Evolutionary conservation across 2,113 vertebrate genomes (phyloP), one percentile per base, ranked within the genome.

Genomic region (Psettodes erumei): DNA sequence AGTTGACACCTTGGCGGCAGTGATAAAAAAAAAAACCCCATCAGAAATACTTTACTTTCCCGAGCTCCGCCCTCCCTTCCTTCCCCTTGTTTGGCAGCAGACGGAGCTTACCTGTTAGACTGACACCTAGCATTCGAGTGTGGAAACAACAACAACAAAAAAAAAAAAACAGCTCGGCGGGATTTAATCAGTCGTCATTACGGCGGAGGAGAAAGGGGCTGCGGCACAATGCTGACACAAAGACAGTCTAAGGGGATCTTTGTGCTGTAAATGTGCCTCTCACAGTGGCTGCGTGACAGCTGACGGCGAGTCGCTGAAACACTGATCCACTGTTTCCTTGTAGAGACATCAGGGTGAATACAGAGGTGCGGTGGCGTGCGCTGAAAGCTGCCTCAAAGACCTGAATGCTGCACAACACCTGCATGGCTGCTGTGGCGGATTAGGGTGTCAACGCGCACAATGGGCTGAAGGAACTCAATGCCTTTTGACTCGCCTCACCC

Each of bases 171-270:
- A 42, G 84, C 79, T 81, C 76, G 53, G 40, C 75, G 65, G 91
- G 86, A 82, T 88, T 93, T 91, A 92, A 94, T 93, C 91, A 91
- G 85, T 77, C 85, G 80, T 90, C 90, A 91, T 92, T 92, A 91
- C 50, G 86, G 79, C 9, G 19, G 48, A n/a, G 71, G 81, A 75
- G 83, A 84, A 89, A 86, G 83, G 77, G 74, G 81, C 88, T 42
- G 66, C 18, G 80, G 90, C 88, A 93, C 91, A 89, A 90, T 89
- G 75, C 83, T 79, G 75, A 77, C 88, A 92, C 93, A 94, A 93
- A 89, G 85, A 85, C 84, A 11, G 81, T 86, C 87, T 89, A 86
- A 92, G 86, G 79, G 80, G 88, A 90, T 91, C 85, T 67, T 69
- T 84, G 86, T 86, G 82, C 86, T 89, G 92, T 89, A 86, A 92